These are phyloP conservation scores for Microplitis demolitor DNA, from an alignment of 1,140 invertebrate genomes.

Conservation along the genomic window DNA sequence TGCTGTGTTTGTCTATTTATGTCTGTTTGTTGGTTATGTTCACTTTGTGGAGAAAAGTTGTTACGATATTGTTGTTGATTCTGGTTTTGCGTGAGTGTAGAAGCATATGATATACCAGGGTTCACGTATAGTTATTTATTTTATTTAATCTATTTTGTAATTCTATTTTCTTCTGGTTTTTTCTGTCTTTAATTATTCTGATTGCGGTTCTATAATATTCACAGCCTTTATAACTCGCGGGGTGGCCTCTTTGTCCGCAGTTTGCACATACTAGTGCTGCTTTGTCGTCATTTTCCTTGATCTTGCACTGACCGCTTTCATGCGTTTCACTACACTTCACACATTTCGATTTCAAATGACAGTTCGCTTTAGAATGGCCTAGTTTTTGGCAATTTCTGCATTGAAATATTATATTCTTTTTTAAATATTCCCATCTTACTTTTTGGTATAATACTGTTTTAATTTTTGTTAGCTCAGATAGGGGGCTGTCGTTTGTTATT, in stretches of 20 bases:
- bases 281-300: not conserved
- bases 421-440: slow-evolving; percentile 4
- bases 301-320: slow-evolving; percentile 1
- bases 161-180: not conserved
- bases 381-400: slow-evolving; percentile 23
- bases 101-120: no score
- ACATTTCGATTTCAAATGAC: slow-evolving; percentile 6
- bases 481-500: not conserved
- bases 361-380: slow-evolving; percentile 6
- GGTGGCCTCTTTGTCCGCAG: slow-evolving; percentile 26
- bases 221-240: slow-evolving; percentile 27
- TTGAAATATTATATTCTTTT: not conserved
- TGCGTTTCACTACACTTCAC: slow-evolving; percentile 23
- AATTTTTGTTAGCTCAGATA: not conserved
- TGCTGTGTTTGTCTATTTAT: no score
- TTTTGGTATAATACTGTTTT: slow-evolving; percentile 1
- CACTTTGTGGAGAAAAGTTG: no score
- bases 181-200: not conserved
- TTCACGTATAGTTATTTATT: no score
- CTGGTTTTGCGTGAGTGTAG: no score
- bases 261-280: slow-evolving; percentile 19
- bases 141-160: no score
- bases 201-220: not conserved
- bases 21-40: no score
- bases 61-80: no score